Evolutionary conservation across 2,797 vertebrate genomes (phyloP), one percentile per base, ranked within the genome.

Genomic region (Lateolabrax maculatus): DNA sequence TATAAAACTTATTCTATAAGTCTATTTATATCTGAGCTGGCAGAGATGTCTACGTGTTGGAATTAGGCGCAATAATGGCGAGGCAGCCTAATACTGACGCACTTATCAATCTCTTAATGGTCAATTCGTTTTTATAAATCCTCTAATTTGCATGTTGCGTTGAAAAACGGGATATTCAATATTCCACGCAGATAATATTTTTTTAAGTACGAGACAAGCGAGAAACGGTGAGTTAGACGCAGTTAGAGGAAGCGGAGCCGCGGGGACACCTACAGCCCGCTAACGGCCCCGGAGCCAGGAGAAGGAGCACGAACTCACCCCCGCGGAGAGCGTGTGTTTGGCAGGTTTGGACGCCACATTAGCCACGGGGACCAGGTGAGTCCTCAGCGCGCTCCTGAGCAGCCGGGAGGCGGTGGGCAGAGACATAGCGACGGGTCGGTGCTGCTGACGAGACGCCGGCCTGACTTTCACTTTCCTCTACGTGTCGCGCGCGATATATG

Each of bases 261-360:
- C 31, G n/a, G n/a, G n/a, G n/a, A n/a, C n/a, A n/a, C n/a, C n/a
- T n/a, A n/a, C n/a, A 34, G 44, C 23, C 19, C 2, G 39, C 23
- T 6, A 6, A 19, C 16, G 25, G 3, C 0, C 31, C 31, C 46
- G 2, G 6, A 15, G 15, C 25, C n/a, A 23, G 21, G 0, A 2
- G 0, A 53, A 19, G 15, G 41, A 1, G 21, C 27, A 1, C 16
- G 19, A 29, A 93, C 94, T 95, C 87, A 95, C 95, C 88, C 69
- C 86, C 0, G 44, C 21, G 18, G 80, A 44, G 21, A 95, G 0
- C 0, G 12, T 12, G 34, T 94, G 73, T 64, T 94, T 93, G 31
- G 94, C 87, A 6, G 94, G 94, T 72, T 94, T 94, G 11, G 72
- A 15, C 18, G 84, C 16, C 48, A 91, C 0, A 3, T 84, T 82